Conservation (phyloP, 1,140 invertebrate genomes). For the Carposina sasakii region DNA sequence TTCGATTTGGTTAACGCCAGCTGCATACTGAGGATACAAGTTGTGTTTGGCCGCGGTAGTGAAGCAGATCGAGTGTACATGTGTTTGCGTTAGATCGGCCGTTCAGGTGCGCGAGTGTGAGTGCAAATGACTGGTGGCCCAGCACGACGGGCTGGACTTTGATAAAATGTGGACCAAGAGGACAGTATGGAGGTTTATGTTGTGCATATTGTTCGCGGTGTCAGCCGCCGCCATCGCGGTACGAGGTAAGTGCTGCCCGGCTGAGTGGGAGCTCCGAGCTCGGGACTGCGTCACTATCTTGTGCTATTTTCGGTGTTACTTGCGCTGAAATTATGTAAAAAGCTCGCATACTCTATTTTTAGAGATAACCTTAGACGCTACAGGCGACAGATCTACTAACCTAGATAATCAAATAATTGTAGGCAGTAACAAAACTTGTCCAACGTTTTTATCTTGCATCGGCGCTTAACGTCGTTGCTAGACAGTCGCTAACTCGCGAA, state of each 20-base stretch:
- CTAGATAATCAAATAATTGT: no score
- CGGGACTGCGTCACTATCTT: constrained; percentile 50
- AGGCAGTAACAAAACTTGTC: no score
- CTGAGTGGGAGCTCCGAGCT: constrained; percentile 35
- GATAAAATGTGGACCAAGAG: constrained; percentile 68
- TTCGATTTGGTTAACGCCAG: constrained; percentile 36
- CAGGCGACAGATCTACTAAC: constrained; percentile 45
- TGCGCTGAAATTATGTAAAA: constrained; percentile 72
- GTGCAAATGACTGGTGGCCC: constrained; percentile 68
- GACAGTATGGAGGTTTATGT: constrained; percentile 69
- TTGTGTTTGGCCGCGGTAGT: constrained; percentile 36
- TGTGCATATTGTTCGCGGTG: constrained; percentile 63
- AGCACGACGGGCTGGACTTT: constrained; percentile 46
- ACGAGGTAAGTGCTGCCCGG: constrained; percentile 52
- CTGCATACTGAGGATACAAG: constrained; percentile 48
- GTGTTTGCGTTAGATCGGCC: constrained; percentile 55
- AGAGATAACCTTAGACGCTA: constrained; percentile 58
- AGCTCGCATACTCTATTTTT: constrained; percentile 64
- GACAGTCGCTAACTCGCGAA: constrained; percentile 32
- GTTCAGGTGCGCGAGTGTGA: constrained; percentile 63
- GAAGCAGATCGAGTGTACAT: constrained; percentile 49
- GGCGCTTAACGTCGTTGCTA: no score
- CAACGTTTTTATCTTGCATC: no score
- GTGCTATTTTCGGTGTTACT: constrained; percentile 64
- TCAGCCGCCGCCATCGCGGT: constrained; percentile 54